Conservation (phyloP, 2,888 invertebrate species). For the Tipula vernalis region DNA sequence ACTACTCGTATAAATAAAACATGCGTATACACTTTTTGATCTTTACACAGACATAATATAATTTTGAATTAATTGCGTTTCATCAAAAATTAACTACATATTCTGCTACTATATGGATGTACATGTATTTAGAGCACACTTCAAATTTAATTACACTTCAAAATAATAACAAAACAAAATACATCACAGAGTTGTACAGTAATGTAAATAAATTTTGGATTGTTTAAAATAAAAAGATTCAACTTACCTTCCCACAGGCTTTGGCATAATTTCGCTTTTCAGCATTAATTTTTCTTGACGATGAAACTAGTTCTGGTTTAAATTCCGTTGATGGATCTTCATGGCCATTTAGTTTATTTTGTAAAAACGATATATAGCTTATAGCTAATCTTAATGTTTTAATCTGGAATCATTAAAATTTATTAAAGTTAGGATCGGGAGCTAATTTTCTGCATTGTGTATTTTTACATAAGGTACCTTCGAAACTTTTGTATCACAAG, state of each 20-base stretch:
- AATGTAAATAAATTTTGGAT: neutral
- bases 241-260: neutral
- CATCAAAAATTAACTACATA: neutral
- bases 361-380: slow-evolving; percentile 83
- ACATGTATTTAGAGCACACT: neutral
- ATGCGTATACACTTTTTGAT: neutral
- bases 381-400: slow-evolving; percentile 89
- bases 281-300: slow-evolving; percentile 32
- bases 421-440: neutral
- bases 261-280: slow-evolving; percentile 20
- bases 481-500: slow-evolving; percentile 87
- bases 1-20: too few species aligned
- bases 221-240: neutral
- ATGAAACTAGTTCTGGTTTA: slow-evolving; percentile 65
- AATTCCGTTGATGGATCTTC: slow-evolving; percentile 74
- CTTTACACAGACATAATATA: neutral
- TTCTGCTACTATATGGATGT: neutral
- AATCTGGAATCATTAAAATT: slow-evolving; percentile 49
- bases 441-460: neutral
- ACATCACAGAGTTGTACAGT: neutral
- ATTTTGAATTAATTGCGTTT: neutral
- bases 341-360: slow-evolving; percentile 78
- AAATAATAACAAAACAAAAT: neutral
- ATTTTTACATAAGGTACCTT: slow-evolving; percentile 47
- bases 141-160: neutral